Evolutionary conservation across 2,888 invertebrate species (phyloP), one percentile per base, ranked within the genome.

Genomic region (Holacanthella duospinosa): DNA sequence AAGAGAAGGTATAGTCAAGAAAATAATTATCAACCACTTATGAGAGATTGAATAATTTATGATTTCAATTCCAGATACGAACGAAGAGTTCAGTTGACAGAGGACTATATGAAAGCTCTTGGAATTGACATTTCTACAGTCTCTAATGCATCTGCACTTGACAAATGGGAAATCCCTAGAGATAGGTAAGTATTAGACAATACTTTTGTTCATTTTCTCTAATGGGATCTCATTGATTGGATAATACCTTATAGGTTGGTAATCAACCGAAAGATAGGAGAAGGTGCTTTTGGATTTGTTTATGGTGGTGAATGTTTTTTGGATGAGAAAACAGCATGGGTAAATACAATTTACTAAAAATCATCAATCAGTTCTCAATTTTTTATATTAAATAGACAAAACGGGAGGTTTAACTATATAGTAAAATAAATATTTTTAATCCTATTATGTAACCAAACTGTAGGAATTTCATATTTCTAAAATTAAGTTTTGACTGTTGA

Each of bases 211-310:
- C 6, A 36, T 36, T 16, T 36, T 16, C 6, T 36, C 16, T 36
- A 6, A 36, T 12, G 36, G 36, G 36, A 36, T 36, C 36, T 16
- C 36, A 6, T 36, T 36, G 16, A 36, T 16, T 12, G 16, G 6
- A 36, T 36, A n/a, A 12, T 36, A 12, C 36, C 16, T 92, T 25
- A 24, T 53, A 53, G 27, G 19, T 26, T 28, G 25, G 55, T 72
- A 54, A 86, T 92, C 68, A 92, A 90, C 79, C 81, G 91, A 25
- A 87, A 86, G 75, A 79, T 93, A 26, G 93, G 88, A 9, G 89
- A 91, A 76, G 94, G 93, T 21, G 93, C 93, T 0, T 94, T 93
- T 77, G 94, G 94, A 6, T 90, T 87, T 25, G 93, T 93, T 1
- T 93, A 90, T 77, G 90, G 90, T 43, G 94, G 94, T 0, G 93